Evolutionary conservation across 2,888 invertebrate species (phyloP), one percentile per base, ranked within the genome.

Genomic region (Drosophila picticornis): DNA sequence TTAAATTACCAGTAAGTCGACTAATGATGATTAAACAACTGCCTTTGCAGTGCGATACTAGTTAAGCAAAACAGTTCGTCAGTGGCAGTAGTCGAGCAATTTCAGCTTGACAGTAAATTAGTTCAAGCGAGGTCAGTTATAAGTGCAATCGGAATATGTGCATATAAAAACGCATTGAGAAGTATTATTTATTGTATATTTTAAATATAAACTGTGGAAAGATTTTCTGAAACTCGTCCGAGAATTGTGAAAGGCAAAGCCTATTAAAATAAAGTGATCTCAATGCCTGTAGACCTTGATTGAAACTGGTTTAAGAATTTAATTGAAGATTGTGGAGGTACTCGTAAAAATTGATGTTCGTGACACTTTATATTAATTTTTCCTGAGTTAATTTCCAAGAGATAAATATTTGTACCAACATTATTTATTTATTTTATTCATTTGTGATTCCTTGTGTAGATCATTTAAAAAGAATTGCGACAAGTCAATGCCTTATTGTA

Each of bases 41-140:
- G 60, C 50, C 60, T 50, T 53, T 70, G 48, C 46, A 40, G 36
- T 48, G 13, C 59, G 31, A 32, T 40, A 52, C 59, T 16, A 48
- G 63, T n/a, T 29, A 16, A 38, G 25, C 36, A 31, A 38, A 25
- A 51, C 46, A 75, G 65, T 46, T 60, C 9, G 13, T 29, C 34
- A 60, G 56, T 27, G 56, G 10, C 5, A 25, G 55, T 31, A 38
- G 57, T 38, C 27, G 32, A 52, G 46, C 9, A 38, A n/a, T 36
- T 64, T 27, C 25, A 22, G 19, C 29, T 19, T 10, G 31, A 43
- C 27, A 22, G 51, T 25, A 34, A 52, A 34, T 58, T 50, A 27
- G 51, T 10, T 22, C 22, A 32, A 60, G 48, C 59, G 38, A 78
- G 77, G 80, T 75, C 77, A 75, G 77, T 75, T 32, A n/a, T 38